A percentile compares a stretch with the other conserved stretches of the same genome.
phyloP scores from a whole-genome alignment of 2,888 invertebrate species.

The Gymnocheta viridis region DNA sequence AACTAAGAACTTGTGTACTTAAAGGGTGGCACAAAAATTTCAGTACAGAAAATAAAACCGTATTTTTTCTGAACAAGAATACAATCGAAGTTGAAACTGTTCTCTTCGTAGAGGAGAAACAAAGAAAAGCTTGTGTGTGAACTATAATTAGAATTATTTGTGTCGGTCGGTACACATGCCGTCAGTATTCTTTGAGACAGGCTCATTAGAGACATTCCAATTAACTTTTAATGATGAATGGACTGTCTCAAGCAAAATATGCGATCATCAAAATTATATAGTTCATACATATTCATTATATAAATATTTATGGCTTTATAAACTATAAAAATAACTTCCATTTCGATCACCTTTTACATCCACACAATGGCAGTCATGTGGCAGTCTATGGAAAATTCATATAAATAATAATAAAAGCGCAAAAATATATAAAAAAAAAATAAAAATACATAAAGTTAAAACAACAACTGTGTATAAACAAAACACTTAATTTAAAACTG shows the following conservation, averaged over 20 bases:
- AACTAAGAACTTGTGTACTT: neutral
- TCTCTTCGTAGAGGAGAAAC: too few species aligned
- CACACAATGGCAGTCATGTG: neutral
- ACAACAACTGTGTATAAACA: conserved; percentile 36
- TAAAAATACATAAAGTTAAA: conserved; percentile 33
- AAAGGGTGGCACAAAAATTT: conserved; percentile 3
- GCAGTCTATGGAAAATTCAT: neutral
- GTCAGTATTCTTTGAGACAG: too few species aligned
- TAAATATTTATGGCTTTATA: too few species aligned
- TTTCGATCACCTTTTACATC: neutral
- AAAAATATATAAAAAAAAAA: conserved; percentile 1
- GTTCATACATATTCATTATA: too few species aligned
- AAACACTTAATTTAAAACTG: conserved; percentile 62
- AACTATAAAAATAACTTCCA: neutral
- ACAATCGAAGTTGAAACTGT: neutral
- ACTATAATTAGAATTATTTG: too few species aligned
- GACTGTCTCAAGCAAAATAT: too few species aligned
- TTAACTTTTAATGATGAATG: too few species aligned
- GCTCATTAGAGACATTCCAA: too few species aligned
- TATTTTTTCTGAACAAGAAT: neutral
- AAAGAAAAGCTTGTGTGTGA: too few species aligned
- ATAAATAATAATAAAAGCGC: conserved; percentile 19
- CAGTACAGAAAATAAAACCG: neutral
- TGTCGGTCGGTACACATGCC: too few species aligned
- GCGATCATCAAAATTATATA: too few species aligned